These are phyloP conservation scores for Phoebastria nigripes DNA, from an alignment of 2,797 vertebrate genomes.

Conservation along the genomic window DNA sequence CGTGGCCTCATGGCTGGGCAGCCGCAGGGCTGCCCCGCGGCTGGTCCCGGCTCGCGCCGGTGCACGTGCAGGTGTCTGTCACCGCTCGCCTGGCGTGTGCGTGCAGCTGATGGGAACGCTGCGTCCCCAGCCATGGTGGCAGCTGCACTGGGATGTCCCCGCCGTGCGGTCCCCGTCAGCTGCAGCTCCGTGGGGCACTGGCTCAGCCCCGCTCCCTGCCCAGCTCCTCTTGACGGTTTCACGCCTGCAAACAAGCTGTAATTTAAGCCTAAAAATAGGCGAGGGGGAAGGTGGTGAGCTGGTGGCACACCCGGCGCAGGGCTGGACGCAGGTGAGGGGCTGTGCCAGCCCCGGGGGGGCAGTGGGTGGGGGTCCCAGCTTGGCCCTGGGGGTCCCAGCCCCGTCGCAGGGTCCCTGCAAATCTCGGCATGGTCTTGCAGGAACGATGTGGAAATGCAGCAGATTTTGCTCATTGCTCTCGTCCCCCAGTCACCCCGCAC, in stretches of 20 bases:
- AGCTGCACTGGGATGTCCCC: background rate
- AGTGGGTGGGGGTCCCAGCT: background rate
- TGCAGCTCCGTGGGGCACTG: background rate
- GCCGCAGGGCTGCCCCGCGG: rapidly evolving
- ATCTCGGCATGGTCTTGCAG: background rate
- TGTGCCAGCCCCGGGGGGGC: background rate
- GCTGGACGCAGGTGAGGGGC: background rate
- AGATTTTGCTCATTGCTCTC: background rate
- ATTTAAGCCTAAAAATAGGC: constrained; percentile 39
- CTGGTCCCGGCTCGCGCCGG: rapidly evolving
- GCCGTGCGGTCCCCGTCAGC: rapidly evolving
- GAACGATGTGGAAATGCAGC: rapidly evolving
- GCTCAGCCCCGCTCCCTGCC: background rate
- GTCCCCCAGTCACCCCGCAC: rapidly evolving
- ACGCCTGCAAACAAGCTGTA: background rate
- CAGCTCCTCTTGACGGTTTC: background rate
- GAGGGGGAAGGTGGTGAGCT: background rate
- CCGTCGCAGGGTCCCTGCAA: background rate
- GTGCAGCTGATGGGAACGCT: rapidly evolving
- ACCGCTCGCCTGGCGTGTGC: rapidly evolving
- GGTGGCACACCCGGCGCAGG: background rate
- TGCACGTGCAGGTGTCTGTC: background rate
- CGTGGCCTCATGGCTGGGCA: background rate
- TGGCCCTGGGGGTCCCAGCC: too few species aligned
- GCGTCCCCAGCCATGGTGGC: rapidly evolving